These are phyloP conservation scores for Chaetophractus vellerosus DNA, from an alignment of 2,797 vertebrate genomes.

Conservation along the genomic window DNA sequence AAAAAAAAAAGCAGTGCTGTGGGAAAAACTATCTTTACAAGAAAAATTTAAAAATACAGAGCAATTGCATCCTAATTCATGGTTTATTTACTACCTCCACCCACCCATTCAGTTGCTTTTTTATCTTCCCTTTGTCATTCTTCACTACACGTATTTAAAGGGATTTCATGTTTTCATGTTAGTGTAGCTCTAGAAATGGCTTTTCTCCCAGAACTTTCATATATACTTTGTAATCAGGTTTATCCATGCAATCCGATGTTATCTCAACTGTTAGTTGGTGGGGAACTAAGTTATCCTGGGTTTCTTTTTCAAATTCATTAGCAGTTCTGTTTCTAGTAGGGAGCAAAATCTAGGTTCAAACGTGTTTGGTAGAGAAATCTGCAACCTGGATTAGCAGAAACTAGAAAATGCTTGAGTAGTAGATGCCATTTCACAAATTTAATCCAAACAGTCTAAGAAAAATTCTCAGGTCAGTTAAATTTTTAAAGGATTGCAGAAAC, in stretches of 20 bases:
- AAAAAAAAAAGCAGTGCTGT: conserved; percentile 11
- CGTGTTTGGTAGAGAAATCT: conserved; percentile 10
- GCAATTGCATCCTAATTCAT: not conserved
- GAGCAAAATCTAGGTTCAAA: conserved; percentile 41
- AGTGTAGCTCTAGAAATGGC: conserved; percentile 41
- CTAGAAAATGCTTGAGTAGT: conserved; percentile 54
- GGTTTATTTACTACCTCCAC: not conserved
- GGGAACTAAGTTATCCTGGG: not conserved
- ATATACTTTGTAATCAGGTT: not conserved
- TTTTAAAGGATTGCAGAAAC: not conserved
- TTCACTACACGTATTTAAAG: not conserved
- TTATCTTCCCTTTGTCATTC: not conserved
- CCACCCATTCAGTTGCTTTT: not conserved
- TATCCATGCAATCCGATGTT: not conserved
- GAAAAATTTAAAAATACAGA: conserved; percentile 10
- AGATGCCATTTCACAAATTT: conserved; percentile 28
- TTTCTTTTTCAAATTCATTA: conserved; percentile 1
- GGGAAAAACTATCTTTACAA: not conserved
- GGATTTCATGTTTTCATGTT: conserved; percentile 2
- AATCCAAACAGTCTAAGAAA: conserved; percentile 26
- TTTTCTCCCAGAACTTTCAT: conserved; percentile 24
- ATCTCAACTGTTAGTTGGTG: not conserved
- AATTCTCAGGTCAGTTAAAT: not conserved
- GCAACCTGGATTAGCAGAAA: conserved; percentile 1
- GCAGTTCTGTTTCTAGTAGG: conserved; percentile 24